These are phyloP conservation scores for Platyrinchus mystaceus DNA, from an alignment of 2,797 vertebrate species.

Conservation along the genomic window DNA sequence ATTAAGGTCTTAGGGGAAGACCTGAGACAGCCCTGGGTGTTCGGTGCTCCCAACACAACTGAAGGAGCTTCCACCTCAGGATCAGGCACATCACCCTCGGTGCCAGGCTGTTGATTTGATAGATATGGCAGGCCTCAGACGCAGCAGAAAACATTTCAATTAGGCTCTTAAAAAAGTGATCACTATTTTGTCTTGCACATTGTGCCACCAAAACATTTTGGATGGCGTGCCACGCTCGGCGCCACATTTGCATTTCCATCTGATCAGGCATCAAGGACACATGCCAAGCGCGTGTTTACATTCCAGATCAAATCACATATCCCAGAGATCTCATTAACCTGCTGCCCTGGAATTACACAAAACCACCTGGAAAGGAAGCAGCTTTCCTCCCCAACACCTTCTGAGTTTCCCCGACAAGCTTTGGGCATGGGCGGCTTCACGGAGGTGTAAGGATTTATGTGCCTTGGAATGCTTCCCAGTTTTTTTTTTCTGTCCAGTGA, in stretches of 20 bases:
- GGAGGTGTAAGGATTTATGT: not conserved
- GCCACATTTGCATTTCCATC: slow-evolving; percentile 49
- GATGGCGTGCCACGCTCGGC: not conserved
- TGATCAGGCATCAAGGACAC: slow-evolving; percentile 34
- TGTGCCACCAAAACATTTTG: slow-evolving; percentile 55
- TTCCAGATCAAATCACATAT: slow-evolving; percentile 39
- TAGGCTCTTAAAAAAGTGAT: not conserved
- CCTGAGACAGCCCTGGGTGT: not conserved
- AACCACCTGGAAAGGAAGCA: slow-evolving; percentile 34
- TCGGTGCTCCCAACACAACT: not conserved
- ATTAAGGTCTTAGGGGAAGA: not conserved
- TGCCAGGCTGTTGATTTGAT: not conserved
- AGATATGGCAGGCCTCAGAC: not conserved
- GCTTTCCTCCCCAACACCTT: not conserved
- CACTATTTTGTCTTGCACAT: slow-evolving; percentile 11
- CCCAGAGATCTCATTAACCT: slow-evolving; percentile 62
- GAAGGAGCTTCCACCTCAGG: not conserved
- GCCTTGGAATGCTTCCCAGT: not conserved
- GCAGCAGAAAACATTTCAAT: slow-evolving; percentile 5
- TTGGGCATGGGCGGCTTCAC: not conserved
- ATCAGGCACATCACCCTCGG: not conserved
- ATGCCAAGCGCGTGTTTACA: slow-evolving; percentile 43
- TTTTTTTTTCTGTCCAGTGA: not conserved
- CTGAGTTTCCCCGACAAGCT: not conserved
- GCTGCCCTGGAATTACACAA: slow-evolving; percentile 50